Evolutionary conservation across 2,113 vertebrate genomes (phyloP).

Genomic region (Microtus montanus): DNA sequence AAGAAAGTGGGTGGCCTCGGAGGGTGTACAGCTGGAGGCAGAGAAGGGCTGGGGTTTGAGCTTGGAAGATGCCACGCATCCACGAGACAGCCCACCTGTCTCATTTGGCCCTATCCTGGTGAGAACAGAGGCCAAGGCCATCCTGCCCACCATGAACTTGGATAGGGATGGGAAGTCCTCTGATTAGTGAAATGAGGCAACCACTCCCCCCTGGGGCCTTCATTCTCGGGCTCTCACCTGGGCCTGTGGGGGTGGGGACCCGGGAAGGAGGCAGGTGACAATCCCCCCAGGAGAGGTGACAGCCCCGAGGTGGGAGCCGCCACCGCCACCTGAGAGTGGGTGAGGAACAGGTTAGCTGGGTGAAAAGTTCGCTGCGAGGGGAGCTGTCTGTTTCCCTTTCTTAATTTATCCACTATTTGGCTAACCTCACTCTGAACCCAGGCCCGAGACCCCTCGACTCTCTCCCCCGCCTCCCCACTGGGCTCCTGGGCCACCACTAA

Average conservation of each 20-base stretch:
- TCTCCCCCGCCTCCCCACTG: constrained; percentile 83
- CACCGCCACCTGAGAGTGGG: constrained; percentile 72
- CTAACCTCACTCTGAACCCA: constrained; percentile 98
- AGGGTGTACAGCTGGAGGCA: not conserved
- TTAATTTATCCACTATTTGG: constrained; percentile 98
- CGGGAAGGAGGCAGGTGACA: constrained; percentile 66
- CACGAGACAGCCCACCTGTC: not conserved
- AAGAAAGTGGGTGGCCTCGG: not conserved
- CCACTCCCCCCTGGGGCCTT: rapidly evolving
- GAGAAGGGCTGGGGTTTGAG: not conserved
- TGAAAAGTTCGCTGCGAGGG: constrained; percentile 91
- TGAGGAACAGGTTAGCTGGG: constrained; percentile 89
- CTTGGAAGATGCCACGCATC: rapidly evolving
- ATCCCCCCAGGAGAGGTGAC: not conserved
- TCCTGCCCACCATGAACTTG: not conserved
- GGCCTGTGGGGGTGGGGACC: not conserved
- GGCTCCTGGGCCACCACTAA: constrained; percentile 66
- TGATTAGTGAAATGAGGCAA: not conserved
- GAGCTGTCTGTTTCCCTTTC: constrained; percentile 89
- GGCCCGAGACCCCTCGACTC: constrained; percentile 89
- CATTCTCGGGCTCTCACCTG: not conserved
- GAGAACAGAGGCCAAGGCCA: not conserved
- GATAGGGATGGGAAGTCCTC: not conserved
- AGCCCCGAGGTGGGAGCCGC: constrained; percentile 62
- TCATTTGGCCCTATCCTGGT: not conserved